Evolutionary conservation across 2,888 invertebrate species (phyloP), one percentile per base, ranked within the genome.

Genomic region (Tetropium fuscum): DNA sequence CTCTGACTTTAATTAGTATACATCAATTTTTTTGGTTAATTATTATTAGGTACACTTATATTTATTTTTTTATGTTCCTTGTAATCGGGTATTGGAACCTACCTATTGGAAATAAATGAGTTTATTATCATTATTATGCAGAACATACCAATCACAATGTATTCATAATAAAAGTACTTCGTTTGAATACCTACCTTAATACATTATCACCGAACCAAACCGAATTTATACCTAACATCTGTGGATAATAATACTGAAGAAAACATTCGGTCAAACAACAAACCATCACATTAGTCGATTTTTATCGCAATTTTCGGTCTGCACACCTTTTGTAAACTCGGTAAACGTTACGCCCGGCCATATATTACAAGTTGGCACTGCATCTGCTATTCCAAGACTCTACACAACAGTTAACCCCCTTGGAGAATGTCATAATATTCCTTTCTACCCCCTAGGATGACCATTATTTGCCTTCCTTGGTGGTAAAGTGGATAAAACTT

Each of bases 361-460:
- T 74, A 74, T 71, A 72, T 75, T 71, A 69, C 60, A 48, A 51
- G 66, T 70, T 72, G 75, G 75, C 76, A 70, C 58, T 66, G 68
- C 76, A 76, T 74, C 74, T 76, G 76, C 73, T 69, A 66, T 70
- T 64, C 64, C 60, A 58, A 53, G 57, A 64, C 56, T 53, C 49
- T 56, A 49, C 60, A 69, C 64, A 69, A 68, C 63, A 41, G 32
- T 4, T 51, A 68, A 74, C 74, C 77, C 78, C 78, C 78, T 71
- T 65, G 68, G 76, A 45, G 78, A 75, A 70, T 74, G 80, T 80
- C 78, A 79, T 76, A 79, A 80, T 78, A 80, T 80, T 76, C 77
- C 76, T 76, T 77, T 77, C 68, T 73, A 71, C 76, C 77, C 77
- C 78, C 78, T 72, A 65, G 61, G 68, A 71, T 41, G 74, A 55